Evolutionary conservation across 2,888 invertebrate species (phyloP).

Genomic region (Nephrotoma appendiculata): DNA sequence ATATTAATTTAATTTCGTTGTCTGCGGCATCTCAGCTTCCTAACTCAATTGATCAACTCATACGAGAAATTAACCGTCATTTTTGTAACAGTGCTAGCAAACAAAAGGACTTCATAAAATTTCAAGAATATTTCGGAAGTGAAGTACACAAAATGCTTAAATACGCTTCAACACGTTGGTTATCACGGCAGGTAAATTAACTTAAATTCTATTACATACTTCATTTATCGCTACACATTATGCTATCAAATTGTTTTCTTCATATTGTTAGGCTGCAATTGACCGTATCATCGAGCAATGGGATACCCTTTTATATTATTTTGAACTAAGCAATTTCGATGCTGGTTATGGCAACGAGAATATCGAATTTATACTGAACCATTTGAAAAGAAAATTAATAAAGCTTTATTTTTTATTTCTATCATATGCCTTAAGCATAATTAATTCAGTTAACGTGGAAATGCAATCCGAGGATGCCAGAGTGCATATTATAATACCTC

Average conservation of each 20-base stretch:
- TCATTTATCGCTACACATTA: background rate
- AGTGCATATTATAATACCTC: background rate
- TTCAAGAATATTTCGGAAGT: background rate
- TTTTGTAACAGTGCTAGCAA: background rate
- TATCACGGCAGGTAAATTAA: background rate
- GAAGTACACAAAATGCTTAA: background rate
- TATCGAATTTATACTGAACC: too few relatives aligned
- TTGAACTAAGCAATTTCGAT: background rate
- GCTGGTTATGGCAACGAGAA: background rate
- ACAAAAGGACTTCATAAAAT: background rate
- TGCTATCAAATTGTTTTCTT: too few relatives aligned
- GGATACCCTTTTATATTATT: background rate
- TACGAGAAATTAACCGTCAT: background rate
- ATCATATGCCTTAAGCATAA: background rate
- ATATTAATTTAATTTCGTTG: background rate
- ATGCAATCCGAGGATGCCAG: background rate
- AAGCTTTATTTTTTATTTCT: too few relatives aligned
- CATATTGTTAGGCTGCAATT: too few relatives aligned
- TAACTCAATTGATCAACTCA: background rate
- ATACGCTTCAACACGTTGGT: background rate
- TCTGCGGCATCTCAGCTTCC: background rate
- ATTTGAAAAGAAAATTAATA: too few relatives aligned
- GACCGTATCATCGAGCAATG: slow-evolving; percentile 1
- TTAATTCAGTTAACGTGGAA: background rate
- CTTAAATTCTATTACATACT: background rate